These are phyloP conservation scores for Blennius ocellaris DNA, from an alignment of 2,113 vertebrate genomes.

Conservation along the genomic window DNA sequence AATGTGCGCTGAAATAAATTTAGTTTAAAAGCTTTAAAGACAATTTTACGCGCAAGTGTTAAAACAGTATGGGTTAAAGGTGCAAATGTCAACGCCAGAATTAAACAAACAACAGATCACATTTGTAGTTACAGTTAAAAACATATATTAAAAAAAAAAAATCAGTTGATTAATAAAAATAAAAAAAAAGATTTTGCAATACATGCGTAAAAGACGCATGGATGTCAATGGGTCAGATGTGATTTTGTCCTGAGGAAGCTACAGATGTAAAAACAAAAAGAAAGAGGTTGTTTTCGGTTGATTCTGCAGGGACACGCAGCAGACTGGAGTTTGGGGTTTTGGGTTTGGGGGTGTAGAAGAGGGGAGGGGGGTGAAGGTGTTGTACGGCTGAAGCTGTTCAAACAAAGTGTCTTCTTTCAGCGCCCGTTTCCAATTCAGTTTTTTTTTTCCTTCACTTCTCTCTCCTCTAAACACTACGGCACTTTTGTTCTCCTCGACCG, in stretches of 20 bases:
- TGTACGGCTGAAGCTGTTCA: constrained; percentile 64
- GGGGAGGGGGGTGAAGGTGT: constrained; percentile 17
- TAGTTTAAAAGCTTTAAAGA: too few species aligned
- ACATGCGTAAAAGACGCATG: too few species aligned
- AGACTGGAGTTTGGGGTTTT: background rate
- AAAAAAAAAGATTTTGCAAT: too few species aligned
- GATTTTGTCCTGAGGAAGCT: background rate
- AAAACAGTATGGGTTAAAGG: too few species aligned
- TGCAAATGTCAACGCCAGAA: too few species aligned
- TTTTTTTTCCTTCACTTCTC: constrained; percentile 7
- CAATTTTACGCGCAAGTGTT: too few species aligned
- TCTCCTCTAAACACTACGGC: constrained; percentile 45
- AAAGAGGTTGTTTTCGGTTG: background rate
- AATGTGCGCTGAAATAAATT: too few species aligned
- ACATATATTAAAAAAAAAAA: too few species aligned
- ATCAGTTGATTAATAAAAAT: too few species aligned
- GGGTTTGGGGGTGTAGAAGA: background rate
- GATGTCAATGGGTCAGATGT: too few species aligned
- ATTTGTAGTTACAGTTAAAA: too few species aligned
- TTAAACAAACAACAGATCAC: too few species aligned
- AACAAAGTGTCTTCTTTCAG: constrained; percentile 80
- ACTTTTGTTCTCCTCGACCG: constrained; percentile 56
- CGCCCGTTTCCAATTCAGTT: constrained; percentile 60
- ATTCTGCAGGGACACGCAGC: constrained; percentile 9
- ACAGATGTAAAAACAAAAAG: constrained; percentile 5